Base-by-base conservation (phyloP, 2,888 invertebrate species). In the Agriopis leucophaearia region DNA sequence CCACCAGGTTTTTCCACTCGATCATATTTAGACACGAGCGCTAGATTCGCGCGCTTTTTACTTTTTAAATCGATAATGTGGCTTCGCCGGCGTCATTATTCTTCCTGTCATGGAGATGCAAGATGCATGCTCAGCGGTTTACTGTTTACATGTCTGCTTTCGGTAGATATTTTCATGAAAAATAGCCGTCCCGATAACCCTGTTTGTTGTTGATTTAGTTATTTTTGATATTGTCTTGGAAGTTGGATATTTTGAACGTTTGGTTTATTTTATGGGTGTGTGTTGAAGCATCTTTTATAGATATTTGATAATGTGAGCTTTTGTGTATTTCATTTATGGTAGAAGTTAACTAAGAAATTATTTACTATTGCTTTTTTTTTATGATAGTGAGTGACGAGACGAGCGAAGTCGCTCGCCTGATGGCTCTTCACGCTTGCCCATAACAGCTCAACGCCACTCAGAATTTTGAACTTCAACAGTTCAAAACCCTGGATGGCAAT, bases 71-170 rank as follows among this genome's bases (percentile, higher is more conserved):
- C 80, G 76, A 83, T 80, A 78, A 75, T 79, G 76, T 74, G 74
- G 72, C 75, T 66, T 74, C 75, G 75, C 73, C 69, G 73, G 60
- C 74, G 70, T 81, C 81, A 78, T 83, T 82, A 83, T 77, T 83
- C 82, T 81, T 78, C 75, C 64, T 50, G 82, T 78, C 81, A 78
- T 66, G 70, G 72, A 73, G 55, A 10, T 38, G 81, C 78, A 78
- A 81, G 80, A 79, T 83, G 82, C 84, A 79, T 71, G 77, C 77
- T 75, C 77, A 66, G 75, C 77, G 16, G 81, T 81, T 78, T 76
- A 71, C 69, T 79, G 82, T 86, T 86, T 84, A 81, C 86, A 61
- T 56, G 48, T 48, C 54, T 36, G 44, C 35, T 71, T 42, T 58
- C 63, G 72, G 66, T 72, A 59, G 70, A 65, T 67, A 62, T 64